Evolutionary conservation across 2,797 vertebrate genomes (phyloP).

Genomic region (Falco rusticolus): DNA sequence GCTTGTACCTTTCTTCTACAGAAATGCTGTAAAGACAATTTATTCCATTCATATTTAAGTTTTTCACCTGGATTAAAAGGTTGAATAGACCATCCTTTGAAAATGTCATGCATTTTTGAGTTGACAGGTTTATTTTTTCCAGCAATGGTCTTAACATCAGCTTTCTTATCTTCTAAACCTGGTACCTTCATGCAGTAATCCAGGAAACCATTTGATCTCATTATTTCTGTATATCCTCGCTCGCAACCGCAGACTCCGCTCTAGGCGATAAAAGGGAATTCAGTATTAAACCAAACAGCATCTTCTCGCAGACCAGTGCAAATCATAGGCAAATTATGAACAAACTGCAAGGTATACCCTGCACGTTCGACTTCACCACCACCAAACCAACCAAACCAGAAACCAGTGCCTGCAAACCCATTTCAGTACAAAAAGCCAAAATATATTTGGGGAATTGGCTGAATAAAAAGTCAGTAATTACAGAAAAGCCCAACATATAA

Average conservation of each 20-base stretch:
- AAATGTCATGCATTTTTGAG: constrained; percentile 91
- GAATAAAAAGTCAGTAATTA: background rate
- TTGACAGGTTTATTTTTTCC: constrained; percentile 91
- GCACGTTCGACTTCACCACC: background rate
- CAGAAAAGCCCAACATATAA: background rate
- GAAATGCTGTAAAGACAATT: constrained; percentile 31
- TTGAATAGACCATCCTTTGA: constrained; percentile 93
- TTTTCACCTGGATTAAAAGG: constrained; percentile 93
- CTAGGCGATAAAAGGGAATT: constrained; percentile 74
- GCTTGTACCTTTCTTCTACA: constrained; percentile 14
- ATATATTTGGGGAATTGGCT: background rate
- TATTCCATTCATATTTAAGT: constrained; percentile 53
- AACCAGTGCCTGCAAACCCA: background rate
- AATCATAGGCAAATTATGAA: background rate
- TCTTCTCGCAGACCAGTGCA: background rate
- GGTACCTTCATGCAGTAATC: constrained; percentile 98
- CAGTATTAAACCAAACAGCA: background rate
- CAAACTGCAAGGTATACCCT: background rate
- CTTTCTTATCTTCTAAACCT: constrained; percentile 92
- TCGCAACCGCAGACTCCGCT: constrained; percentile 95
- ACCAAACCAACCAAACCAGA: background rate
- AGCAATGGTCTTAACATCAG: constrained; percentile 92
- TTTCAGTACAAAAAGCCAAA: background rate
- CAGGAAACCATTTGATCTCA: constrained; percentile 93
- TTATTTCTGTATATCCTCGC: constrained; percentile 93